Percentiles rank a stretch among this genome's conserved stretches.
Conservation (phyloP, 1,140 invertebrate genomes). For the Proales similis region DNA sequence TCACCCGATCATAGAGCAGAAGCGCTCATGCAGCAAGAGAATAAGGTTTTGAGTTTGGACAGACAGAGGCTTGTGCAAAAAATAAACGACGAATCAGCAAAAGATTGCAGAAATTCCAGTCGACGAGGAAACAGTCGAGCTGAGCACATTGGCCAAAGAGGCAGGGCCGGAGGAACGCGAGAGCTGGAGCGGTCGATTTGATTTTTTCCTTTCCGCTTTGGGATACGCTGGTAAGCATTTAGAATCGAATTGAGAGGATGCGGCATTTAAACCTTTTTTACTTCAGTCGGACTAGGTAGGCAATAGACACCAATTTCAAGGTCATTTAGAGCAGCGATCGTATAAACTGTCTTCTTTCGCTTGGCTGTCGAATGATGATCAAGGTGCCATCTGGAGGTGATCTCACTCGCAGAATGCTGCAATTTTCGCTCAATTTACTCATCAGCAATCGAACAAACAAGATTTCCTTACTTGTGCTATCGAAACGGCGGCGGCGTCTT, state of each 20-base stretch:
- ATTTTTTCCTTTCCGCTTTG: slow-evolving; percentile 48
- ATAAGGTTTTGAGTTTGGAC: too few relatives aligned
- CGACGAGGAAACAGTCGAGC: too few relatives aligned
- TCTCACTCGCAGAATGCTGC: not conserved
- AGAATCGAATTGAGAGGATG: not conserved
- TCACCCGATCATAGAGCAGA: too few relatives aligned
- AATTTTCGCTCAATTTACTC: not conserved
- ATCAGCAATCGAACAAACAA: slow-evolving; percentile 71
- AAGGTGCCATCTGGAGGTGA: slow-evolving; percentile 27
- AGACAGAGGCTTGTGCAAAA: too few relatives aligned
- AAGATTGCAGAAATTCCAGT: too few relatives aligned
- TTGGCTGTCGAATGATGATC: not conserved
- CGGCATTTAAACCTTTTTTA: not conserved
- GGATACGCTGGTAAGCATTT: slow-evolving; percentile 69
- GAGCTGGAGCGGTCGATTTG: slow-evolving; percentile 56
- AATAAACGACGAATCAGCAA: too few relatives aligned
- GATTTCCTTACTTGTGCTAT: slow-evolving; percentile 38
- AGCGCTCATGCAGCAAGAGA: too few relatives aligned
- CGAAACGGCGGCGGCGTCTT: slow-evolving; percentile 37
- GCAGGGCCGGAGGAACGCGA: slow-evolving; percentile 56
- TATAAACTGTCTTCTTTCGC: not conserved
- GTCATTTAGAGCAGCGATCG: not conserved
- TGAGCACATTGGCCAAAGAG: too few relatives aligned
- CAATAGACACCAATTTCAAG: too few relatives aligned
- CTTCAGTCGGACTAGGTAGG: slow-evolving; percentile 18